phyloP scores from a whole-genome alignment of 2,113 vertebrate genomes.

The Dendrocopos noguchii region DNA sequence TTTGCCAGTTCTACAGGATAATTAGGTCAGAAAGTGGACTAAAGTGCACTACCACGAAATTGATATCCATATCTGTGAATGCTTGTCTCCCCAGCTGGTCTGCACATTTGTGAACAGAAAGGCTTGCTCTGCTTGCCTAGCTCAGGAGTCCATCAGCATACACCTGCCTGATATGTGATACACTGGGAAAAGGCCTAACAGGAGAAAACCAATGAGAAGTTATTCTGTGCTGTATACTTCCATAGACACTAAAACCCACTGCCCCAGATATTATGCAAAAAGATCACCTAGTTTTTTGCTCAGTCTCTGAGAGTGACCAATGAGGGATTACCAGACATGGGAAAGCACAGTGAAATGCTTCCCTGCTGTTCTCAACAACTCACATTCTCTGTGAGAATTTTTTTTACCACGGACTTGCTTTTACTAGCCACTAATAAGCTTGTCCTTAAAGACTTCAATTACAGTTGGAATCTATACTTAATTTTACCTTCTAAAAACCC shows the following conservation, averaged over 20 bases:
- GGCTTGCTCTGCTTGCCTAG: not conserved
- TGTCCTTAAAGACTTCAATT: not conserved
- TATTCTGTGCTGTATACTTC: not conserved
- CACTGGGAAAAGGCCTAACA: not conserved
- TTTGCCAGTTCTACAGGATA: not conserved
- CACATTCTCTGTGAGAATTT: not conserved
- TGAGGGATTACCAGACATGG: not conserved
- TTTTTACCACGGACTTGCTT: not conserved
- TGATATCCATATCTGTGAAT: not conserved
- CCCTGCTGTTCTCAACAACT: not conserved
- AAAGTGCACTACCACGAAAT: not conserved
- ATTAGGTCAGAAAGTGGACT: not conserved
- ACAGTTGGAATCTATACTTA: not conserved
- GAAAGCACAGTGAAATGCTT: not conserved
- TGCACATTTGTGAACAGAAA: not conserved
- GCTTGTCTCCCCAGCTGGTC: not conserved
- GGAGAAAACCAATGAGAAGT: not conserved
- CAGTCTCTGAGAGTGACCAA: not conserved
- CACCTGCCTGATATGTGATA: not conserved
- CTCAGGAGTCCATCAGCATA: not conserved
- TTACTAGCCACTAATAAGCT: not conserved
- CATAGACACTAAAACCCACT: not conserved
- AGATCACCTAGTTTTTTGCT: not conserved
- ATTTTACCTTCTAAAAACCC: conserved; percentile 7
- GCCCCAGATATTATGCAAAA: not conserved